Evolutionary conservation across 2,888 invertebrate genomes (phyloP), one percentile per base, ranked within the genome.

Genomic region (Hirtodrosophila confusa): DNA sequence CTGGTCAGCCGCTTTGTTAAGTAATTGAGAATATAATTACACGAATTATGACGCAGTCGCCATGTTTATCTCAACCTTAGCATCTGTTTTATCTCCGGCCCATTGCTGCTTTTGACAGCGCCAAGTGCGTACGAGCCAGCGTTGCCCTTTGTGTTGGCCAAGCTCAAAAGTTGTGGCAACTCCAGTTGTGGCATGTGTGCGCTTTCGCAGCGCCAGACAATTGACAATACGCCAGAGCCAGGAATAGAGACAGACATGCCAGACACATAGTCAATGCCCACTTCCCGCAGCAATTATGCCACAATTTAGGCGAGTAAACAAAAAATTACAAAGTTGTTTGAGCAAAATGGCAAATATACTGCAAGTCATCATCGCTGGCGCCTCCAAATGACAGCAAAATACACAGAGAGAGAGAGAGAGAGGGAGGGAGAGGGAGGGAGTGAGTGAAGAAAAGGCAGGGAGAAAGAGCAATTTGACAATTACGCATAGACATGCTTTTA

Each of bases 21-120:
- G 86, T 84, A 90, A 89, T 90, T 88, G 90, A 90, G 90, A 90
- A 87, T 88, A 90, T 90, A 90, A 90, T 90, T 90, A 90, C 88
- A 88, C 80, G 88, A 90, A 90, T 90, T 89, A 90, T 88, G 68
- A 65, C 64, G 74, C 82, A 80, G 78, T 76, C 65, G 54, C 44
- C 47, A 51, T 54, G 79, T 82, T 86, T 90, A 90, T 90, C 90
- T 72, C 33, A 40, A 60, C 53, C 74, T 75, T 73, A 78, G 70
- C 75, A 90, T 90, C 89, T 88, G 69, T 77, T 85, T 84, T 69
- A 83, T 86, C 77, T 84, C 24, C 53, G 3, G 57, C 27, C 62
- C 49, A 40, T 27, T 60, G 61, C 61, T 88, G 88, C 47, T 51
- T 56, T 67, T 86, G 88, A 88, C 84, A 84, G 54, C 57, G 64